Evolutionary conservation across 2,113 vertebrate genomes (phyloP).

Genomic region (Grus americana): DNA sequence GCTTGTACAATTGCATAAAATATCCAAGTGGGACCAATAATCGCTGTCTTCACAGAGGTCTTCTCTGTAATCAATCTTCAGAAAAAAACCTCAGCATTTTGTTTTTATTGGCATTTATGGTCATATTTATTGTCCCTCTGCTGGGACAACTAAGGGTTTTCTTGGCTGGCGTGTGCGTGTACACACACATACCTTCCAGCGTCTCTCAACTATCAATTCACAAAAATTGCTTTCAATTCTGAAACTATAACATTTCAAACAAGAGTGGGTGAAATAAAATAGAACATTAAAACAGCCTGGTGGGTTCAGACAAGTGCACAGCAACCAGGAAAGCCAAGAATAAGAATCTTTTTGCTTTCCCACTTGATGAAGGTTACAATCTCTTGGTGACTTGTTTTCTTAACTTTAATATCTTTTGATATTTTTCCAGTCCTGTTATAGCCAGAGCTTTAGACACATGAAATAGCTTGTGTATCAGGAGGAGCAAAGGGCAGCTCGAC

Average conservation of each 20-base stretch:
- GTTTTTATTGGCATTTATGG: conserved; percentile 19
- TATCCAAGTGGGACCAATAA: conserved; percentile 7
- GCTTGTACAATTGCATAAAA: neutral
- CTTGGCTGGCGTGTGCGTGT: neutral
- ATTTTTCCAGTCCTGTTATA: neutral
- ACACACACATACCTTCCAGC: neutral
- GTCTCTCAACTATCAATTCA: neutral
- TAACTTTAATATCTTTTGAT: conserved; percentile 10
- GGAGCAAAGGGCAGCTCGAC: conserved; percentile 26
- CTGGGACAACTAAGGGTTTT: neutral
- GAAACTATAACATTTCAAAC: neutral
- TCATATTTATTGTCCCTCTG: neutral
- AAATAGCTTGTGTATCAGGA: neutral
- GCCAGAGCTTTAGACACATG: neutral
- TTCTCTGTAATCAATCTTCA: neutral
- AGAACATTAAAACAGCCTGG: neutral
- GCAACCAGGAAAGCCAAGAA: neutral
- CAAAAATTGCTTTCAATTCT: conserved; percentile 39
- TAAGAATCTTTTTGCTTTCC: neutral
- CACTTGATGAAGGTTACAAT: neutral
- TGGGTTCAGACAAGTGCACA: neutral
- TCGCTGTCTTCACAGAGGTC: neutral
- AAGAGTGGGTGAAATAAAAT: neutral
- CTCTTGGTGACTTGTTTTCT: neutral
- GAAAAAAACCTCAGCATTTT: neutral